Evolutionary conservation across 2,113 vertebrate species (phyloP).

Genomic region (Antigone vipio): DNA sequence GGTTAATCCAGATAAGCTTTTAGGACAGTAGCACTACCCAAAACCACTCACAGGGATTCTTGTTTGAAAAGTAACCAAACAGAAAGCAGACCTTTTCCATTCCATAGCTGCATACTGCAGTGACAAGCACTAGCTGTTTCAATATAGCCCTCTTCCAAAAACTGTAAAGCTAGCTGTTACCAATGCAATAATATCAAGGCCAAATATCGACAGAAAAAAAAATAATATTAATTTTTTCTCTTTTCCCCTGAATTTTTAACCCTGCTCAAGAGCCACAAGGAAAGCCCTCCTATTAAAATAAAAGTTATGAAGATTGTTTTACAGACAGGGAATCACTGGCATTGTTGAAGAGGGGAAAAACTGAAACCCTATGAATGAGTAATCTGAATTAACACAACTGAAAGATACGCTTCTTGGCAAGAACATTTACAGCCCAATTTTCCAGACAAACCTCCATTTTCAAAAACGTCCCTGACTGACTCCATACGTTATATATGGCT

Average conservation of each 20-base stretch:
- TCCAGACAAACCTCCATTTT: conserved; percentile 19
- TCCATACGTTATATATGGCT: neutral
- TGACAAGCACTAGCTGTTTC: neutral
- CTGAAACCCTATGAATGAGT: neutral
- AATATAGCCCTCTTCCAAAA: neutral
- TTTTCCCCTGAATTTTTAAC: neutral
- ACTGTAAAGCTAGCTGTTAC: neutral
- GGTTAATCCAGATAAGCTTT: conserved; percentile 1
- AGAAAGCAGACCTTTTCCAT: neutral
- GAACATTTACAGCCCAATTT: neutral
- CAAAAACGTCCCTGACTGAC: neutral
- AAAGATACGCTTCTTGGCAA: neutral
- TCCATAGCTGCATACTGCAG: neutral
- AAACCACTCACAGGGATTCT: neutral
- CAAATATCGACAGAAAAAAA: neutral
- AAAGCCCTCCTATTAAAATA: neutral
- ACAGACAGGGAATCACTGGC: neutral
- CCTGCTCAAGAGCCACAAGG: neutral
- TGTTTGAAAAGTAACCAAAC: neutral
- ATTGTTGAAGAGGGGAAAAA: neutral
- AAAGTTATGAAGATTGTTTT: neutral
- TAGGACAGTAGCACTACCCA: neutral
- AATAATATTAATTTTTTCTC: neutral
- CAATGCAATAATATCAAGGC: neutral
- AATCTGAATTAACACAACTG: neutral